Percentiles rank a stretch among this genome's conserved stretches.
Conservation (phyloP, 2,888 invertebrate genomes). For the Steinernema scapterisci region DNA sequence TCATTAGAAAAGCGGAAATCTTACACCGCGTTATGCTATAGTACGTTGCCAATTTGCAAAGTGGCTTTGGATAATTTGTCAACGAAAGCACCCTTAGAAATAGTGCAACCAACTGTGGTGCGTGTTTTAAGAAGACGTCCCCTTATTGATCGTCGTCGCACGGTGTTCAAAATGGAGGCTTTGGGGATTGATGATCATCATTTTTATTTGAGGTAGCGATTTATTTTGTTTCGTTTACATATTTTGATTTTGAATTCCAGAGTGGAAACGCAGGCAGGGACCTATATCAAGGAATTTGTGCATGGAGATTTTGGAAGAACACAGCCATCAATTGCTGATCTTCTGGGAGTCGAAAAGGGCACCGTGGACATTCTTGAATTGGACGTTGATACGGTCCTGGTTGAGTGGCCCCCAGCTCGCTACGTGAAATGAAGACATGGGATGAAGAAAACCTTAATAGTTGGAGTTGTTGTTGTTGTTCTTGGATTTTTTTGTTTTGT, state of each 20-base stretch:
- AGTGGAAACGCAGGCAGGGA: slow-evolving; percentile 66
- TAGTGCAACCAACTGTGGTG: slow-evolving; percentile 48
- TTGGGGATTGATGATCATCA: slow-evolving; percentile 52
- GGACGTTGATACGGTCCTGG: slow-evolving; percentile 81
- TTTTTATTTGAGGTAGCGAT: slow-evolving; percentile 42
- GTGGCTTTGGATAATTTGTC: slow-evolving; percentile 38
- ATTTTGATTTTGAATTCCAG: slow-evolving; percentile 36
- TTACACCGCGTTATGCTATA: slow-evolving; percentile 63
- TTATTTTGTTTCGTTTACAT: slow-evolving; percentile 19
- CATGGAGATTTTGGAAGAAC: slow-evolving; percentile 94
- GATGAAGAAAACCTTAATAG: background rate
- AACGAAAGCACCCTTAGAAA: slow-evolving; percentile 42
- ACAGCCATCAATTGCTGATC: slow-evolving; percentile 74
- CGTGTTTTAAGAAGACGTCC: slow-evolving; percentile 64
- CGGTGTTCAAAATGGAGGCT: slow-evolving; percentile 52
- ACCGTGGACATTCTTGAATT: slow-evolving; percentile 85
- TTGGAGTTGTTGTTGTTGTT: background rate
- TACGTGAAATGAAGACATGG: background rate
- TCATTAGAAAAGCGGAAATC: slow-evolving; percentile 64
- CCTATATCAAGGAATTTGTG: slow-evolving; percentile 93
- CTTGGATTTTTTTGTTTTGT: background rate
- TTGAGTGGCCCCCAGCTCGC: slow-evolving; percentile 76
- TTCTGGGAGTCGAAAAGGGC: slow-evolving; percentile 72
- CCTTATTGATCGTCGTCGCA: slow-evolving; percentile 57
- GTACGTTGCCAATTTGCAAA: slow-evolving; percentile 50